phyloP scores from a whole-genome alignment of 2,888 invertebrate species.

The Drosophila diplacantha region DNA sequence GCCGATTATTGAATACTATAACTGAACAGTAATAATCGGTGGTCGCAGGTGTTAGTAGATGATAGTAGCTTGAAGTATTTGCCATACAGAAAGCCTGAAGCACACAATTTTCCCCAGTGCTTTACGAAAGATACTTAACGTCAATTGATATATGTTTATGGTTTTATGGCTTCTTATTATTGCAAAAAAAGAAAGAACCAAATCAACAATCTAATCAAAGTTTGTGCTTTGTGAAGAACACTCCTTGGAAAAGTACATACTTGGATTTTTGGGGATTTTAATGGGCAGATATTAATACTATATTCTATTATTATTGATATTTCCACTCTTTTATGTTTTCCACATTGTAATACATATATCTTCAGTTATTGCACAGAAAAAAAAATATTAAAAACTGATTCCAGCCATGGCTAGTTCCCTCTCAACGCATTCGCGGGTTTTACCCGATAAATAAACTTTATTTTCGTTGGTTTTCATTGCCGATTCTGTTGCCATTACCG shows the following conservation, averaged over 20 bases:
- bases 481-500: background rate
- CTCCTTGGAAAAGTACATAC: slow-evolving; percentile 8
- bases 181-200: background rate
- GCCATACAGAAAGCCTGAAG: slow-evolving; percentile 1
- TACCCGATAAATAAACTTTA: background rate
- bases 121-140: slow-evolving; percentile 5
- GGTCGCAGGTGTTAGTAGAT: slow-evolving; percentile 1
- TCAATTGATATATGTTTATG: slow-evolving; percentile 16
- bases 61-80: slow-evolving; percentile 1
- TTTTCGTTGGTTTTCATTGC: background rate
- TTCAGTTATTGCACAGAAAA: slow-evolving; percentile 5
- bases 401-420: background rate
- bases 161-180: slow-evolving; percentile 1
- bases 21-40: slow-evolving; percentile 2
- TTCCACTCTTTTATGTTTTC: background rate
- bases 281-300: too few relatives aligned
- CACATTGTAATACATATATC: background rate
- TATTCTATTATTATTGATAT: background rate
- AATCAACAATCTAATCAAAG: slow-evolving; percentile 26
- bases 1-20: background rate
- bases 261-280: slow-evolving; percentile 13
- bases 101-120: background rate
- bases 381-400: background rate
- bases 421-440: background rate
- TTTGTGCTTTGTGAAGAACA: background rate